Evolutionary conservation across 1,140 invertebrate species (phyloP).

Genomic region (Drosophila mauritiana): DNA sequence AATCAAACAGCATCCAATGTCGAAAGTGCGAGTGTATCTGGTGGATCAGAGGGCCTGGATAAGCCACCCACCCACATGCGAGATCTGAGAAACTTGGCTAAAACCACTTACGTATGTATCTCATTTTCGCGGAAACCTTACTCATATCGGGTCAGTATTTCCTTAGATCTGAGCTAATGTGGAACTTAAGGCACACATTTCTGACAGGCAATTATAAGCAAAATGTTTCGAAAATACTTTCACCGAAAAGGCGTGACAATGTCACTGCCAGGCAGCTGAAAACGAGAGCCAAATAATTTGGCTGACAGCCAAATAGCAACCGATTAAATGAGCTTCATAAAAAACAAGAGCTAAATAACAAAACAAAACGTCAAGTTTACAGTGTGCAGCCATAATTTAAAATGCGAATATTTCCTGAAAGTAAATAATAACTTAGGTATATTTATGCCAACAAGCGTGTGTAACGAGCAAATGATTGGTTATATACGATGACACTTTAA

Average conservation of each 20-base stretch:
- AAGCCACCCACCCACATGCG: slow-evolving; percentile 25
- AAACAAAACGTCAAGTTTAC: slow-evolving; percentile 43
- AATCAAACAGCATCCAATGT: slow-evolving; percentile 55
- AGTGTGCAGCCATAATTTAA: slow-evolving; percentile 44
- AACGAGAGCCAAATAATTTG: slow-evolving; percentile 79
- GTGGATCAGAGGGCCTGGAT: slow-evolving; percentile 49
- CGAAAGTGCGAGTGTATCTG: slow-evolving; percentile 26
- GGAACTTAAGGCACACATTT: slow-evolving; percentile 43
- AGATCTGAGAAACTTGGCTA: slow-evolving; percentile 15
- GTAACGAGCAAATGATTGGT: slow-evolving; percentile 25
- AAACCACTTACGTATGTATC: slow-evolving; percentile 16
- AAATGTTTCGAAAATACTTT: slow-evolving; percentile 69
- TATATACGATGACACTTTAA: slow-evolving; percentile 57
- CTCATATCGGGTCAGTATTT: slow-evolving; percentile 14
- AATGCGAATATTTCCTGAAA: slow-evolving; percentile 45
- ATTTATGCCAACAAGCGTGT: background rate
- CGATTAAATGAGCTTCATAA: slow-evolving; percentile 60
- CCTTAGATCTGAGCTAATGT: slow-evolving; percentile 40
- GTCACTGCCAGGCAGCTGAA: slow-evolving; percentile 69
- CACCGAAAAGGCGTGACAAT: slow-evolving; percentile 65
- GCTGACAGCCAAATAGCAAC: slow-evolving; percentile 55
- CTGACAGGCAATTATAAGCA: slow-evolving; percentile 73
- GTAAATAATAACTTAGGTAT: slow-evolving; percentile 24
- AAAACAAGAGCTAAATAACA: slow-evolving; percentile 24
- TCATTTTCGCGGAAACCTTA: slow-evolving; percentile 12